Percentiles rank a stretch among this genome's conserved stretches.
phyloP scores from a whole-genome alignment of 2,888 invertebrate genomes.

The Cheilosia pagana region DNA sequence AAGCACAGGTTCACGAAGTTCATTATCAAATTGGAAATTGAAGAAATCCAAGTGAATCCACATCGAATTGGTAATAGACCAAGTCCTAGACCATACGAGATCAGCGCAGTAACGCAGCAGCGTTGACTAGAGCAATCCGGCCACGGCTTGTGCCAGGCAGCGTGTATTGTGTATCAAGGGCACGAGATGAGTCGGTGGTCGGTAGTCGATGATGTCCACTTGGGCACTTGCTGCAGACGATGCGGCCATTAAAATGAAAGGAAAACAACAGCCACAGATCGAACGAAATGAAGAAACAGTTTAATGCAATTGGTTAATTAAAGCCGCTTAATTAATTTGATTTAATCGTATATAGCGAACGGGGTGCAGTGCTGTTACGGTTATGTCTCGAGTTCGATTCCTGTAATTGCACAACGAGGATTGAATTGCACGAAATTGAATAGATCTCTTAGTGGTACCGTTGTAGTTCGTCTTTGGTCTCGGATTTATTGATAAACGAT shows the following conservation, averaged over 20 bases:
- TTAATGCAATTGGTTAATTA: slow-evolving; percentile 73
- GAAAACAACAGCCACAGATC: slow-evolving; percentile 15
- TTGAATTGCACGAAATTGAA: slow-evolving; percentile 68
- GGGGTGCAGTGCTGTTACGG: slow-evolving; percentile 71
- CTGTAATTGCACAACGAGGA: slow-evolving; percentile 41
- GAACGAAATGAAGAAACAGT: slow-evolving; percentile 57
- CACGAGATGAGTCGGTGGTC: slow-evolving; percentile 51
- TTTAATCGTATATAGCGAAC: slow-evolving; percentile 59
- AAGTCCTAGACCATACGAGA: no score
- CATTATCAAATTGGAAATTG: slow-evolving; percentile 72
- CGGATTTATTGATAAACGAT: slow-evolving; percentile 73
- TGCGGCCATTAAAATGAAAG: slow-evolving; percentile 57
- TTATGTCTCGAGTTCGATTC: slow-evolving; percentile 43
- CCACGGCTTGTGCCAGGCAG: not conserved
- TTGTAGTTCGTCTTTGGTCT: slow-evolving; percentile 36
- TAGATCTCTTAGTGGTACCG: slow-evolving; percentile 57
- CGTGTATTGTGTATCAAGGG: slow-evolving; percentile 60
- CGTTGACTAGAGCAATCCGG: slow-evolving; percentile 8
- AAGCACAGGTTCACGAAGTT: slow-evolving; percentile 74
- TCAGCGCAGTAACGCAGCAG: slow-evolving; percentile 15
- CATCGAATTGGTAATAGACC: slow-evolving; percentile 73
- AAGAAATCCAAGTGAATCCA: slow-evolving; percentile 54
- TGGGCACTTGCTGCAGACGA: slow-evolving; percentile 28
- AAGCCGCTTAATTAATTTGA: slow-evolving; percentile 73
- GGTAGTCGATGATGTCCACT: slow-evolving; percentile 33